Percentiles rank a stretch among this genome's conserved stretches.
Conservation (phyloP, 2,888 invertebrate genomes). For the Eudasyphora cyanicolor region DNA sequence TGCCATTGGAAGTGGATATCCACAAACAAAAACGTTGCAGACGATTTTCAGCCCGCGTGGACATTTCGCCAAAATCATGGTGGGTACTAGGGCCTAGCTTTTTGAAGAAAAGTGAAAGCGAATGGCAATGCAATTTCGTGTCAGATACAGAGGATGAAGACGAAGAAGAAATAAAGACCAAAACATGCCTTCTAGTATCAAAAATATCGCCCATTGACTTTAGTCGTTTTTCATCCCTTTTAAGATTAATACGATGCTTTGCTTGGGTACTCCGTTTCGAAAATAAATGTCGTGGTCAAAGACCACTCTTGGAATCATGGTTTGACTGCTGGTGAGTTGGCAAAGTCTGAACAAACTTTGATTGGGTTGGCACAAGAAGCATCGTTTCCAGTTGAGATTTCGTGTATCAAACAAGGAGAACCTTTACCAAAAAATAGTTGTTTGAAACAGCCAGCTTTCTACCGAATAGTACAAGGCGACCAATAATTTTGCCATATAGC, state of each 20-base stretch:
- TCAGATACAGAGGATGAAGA: background rate
- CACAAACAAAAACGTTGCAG: background rate
- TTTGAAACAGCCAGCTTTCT: slow-evolving; percentile 42
- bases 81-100: background rate
- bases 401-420: background rate
- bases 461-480: slow-evolving; percentile 44
- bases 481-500: slow-evolving; percentile 45
- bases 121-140: background rate
- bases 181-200: background rate
- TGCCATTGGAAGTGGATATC: background rate
- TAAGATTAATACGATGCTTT: background rate
- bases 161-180: background rate
- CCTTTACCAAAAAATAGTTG: too few species aligned
- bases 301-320: too few species aligned
- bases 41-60: background rate
- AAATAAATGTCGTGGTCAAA: background rate
- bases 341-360: slow-evolving; percentile 5
- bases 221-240: background rate
- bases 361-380: background rate
- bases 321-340: background rate
- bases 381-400: background rate
- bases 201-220: background rate
- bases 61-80: background rate
- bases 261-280: background rate
- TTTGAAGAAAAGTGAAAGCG: background rate